Evolutionary conservation across 2,113 vertebrate species (phyloP).

Genomic region (Atractosteus spatula): DNA sequence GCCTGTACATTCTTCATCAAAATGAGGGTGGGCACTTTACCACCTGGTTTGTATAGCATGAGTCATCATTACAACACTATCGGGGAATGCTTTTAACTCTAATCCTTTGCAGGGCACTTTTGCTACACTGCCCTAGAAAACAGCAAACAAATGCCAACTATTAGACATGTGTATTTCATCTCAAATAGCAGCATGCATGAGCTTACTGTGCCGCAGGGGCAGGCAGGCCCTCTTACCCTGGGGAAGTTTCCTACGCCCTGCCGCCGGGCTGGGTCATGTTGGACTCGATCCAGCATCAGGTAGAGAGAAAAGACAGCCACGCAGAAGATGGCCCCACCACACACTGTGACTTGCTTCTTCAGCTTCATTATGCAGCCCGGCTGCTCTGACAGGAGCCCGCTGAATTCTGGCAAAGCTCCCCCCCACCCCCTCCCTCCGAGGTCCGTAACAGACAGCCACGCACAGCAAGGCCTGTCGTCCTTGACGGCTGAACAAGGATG

Average conservation of each 20-base stretch:
- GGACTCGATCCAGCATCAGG: conserved; percentile 96
- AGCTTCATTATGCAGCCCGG: conserved; percentile 81
- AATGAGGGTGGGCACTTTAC: too few species aligned
- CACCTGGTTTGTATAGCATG: too few species aligned
- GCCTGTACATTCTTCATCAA: too few species aligned
- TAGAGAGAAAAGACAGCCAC: conserved; percentile 98
- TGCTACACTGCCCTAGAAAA: too few species aligned
- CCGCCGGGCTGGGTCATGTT: conserved; percentile 84
- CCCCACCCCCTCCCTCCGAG: too few species aligned
- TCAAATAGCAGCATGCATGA: neutral
- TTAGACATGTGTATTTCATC: neutral
- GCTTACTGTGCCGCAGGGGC: neutral
- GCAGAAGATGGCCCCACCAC: conserved; percentile 94
- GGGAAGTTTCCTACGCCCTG: conserved; percentile 91
- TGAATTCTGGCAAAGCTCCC: too few species aligned
- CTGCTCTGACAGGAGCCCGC: neutral
- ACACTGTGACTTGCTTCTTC: conserved; percentile 97
- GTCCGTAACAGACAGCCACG: neutral
- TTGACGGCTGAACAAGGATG: neutral
- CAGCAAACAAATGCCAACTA: neutral
- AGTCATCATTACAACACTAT: too few species aligned
- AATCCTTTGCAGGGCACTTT: too few species aligned
- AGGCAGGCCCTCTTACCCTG: conserved; percentile 69
- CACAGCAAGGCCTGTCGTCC: neutral
- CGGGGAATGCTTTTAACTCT: too few species aligned